phyloP scores from a whole-genome alignment of 2,113 vertebrate species.

The Rissa tridactyla region DNA sequence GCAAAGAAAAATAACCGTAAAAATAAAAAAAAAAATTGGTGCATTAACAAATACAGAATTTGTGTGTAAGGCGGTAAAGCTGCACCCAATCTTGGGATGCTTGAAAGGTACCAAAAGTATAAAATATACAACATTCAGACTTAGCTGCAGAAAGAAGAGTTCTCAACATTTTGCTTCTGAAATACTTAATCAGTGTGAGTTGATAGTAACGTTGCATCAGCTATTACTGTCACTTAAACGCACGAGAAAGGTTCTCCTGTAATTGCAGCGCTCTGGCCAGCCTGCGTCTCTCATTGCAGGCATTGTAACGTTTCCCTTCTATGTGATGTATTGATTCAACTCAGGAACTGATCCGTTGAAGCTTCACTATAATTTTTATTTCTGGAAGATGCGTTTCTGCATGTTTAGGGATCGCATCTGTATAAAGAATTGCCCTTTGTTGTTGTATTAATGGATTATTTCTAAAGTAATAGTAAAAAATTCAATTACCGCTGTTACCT shows the following conservation, averaged over 20 bases:
- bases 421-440: not conserved
- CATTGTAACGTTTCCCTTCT: not conserved
- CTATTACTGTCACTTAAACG: not conserved
- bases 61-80: not conserved
- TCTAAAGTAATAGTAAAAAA: slow-evolving; percentile 48
- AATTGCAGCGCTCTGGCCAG: not conserved
- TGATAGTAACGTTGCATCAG: not conserved
- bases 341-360: not conserved
- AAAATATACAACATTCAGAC: not conserved
- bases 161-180: not conserved
- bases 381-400: not conserved
- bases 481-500: slow-evolving; percentile 89
- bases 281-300: not conserved
- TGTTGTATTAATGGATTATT: not conserved
- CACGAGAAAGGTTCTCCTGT: not conserved
- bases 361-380: not conserved
- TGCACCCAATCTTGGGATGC: not conserved
- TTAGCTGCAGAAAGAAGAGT: not conserved
- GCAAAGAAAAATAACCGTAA: not conserved
- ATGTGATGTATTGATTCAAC: not conserved
- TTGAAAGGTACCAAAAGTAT: not conserved
- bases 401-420: not conserved
- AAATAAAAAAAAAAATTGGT: not conserved
- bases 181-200: not conserved
- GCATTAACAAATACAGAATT: not conserved